Evolutionary conservation across 2,888 invertebrate genomes (phyloP).

Genomic region (Tachina fera): DNA sequence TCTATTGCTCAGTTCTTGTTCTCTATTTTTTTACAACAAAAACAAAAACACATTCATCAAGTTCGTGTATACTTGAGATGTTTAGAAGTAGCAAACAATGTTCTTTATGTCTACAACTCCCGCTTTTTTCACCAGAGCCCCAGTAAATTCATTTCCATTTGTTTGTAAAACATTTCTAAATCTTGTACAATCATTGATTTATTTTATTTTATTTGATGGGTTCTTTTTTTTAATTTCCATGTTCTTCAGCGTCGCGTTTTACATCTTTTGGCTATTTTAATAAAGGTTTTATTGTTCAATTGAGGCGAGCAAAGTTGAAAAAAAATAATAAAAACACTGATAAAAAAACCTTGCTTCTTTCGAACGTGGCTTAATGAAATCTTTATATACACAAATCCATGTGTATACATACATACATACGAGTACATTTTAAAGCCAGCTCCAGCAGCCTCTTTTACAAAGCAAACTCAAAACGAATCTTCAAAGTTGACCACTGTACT

Average conservation of each 20-base stretch:
- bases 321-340: slow-evolving; percentile 55
- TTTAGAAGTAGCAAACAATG: slow-evolving; percentile 40
- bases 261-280: slow-evolving; percentile 48
- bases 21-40: background rate
- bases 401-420: too few species aligned
- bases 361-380: slow-evolving; percentile 56
- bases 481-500: slow-evolving; percentile 67
- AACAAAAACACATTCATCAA: slow-evolving; percentile 14
- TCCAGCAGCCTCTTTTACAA: slow-evolving; percentile 45
- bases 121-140: slow-evolving; percentile 24
- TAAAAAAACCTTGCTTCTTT: slow-evolving; percentile 39
- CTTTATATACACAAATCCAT: slow-evolving; percentile 48
- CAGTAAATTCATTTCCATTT: slow-evolving; percentile 55
- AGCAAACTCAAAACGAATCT: slow-evolving; percentile 48
- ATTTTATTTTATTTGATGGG: slow-evolving; percentile 15
- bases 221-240: slow-evolving; percentile 1
- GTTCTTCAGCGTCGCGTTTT: slow-evolving; percentile 46
- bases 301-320: slow-evolving; percentile 41
- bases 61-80: slow-evolving; percentile 27
- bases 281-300: slow-evolving; percentile 48
- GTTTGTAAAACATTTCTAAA: slow-evolving; percentile 63
- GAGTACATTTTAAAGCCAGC: too few species aligned
- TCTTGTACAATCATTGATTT: slow-evolving; percentile 57
- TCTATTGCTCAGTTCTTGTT: background rate
- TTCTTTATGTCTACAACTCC: slow-evolving; percentile 60